Evolutionary conservation across 2,888 invertebrate genomes (phyloP).

Genomic region (Synergus laeviventris): DNA sequence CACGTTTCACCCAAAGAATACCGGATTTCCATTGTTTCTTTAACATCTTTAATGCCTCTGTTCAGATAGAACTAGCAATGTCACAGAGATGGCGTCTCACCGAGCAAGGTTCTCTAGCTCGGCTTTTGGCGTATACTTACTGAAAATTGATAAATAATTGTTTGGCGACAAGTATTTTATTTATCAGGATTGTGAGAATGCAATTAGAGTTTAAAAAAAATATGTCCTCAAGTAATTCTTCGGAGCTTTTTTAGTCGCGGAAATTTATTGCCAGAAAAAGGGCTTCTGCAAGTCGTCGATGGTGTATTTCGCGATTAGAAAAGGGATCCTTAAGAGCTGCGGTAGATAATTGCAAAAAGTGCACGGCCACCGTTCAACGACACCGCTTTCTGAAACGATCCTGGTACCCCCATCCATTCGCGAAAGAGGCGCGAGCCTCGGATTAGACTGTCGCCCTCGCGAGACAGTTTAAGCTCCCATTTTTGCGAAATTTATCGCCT

Average conservation of each 20-base stretch:
- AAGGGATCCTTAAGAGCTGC: conserved; percentile 10
- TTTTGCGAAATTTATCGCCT: conserved; percentile 76
- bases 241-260: background rate
- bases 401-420: conserved; percentile 59
- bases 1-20: conserved; percentile 1
- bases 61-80: background rate
- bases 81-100: no score
- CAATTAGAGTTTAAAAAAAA: background rate
- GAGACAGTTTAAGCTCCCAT: conserved; percentile 76
- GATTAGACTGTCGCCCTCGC: conserved; percentile 75
- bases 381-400: conserved; percentile 56
- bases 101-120: background rate
- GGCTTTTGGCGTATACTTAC: background rate
- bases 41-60: background rate
- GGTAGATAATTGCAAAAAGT: conserved; percentile 71
- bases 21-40: background rate
- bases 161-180: background rate
- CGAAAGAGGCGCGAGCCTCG: conserved; percentile 62
- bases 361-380: conserved; percentile 40
- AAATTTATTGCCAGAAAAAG: conserved; percentile 14
- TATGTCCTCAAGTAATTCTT: background rate
- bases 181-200: background rate
- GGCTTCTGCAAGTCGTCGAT: conserved; percentile 11
- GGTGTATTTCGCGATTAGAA: conserved; percentile 22
- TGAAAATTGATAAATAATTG: no score